Base-by-base conservation (phyloP, 2,888 invertebrate species). In the Leucophenga maculata region DNA sequence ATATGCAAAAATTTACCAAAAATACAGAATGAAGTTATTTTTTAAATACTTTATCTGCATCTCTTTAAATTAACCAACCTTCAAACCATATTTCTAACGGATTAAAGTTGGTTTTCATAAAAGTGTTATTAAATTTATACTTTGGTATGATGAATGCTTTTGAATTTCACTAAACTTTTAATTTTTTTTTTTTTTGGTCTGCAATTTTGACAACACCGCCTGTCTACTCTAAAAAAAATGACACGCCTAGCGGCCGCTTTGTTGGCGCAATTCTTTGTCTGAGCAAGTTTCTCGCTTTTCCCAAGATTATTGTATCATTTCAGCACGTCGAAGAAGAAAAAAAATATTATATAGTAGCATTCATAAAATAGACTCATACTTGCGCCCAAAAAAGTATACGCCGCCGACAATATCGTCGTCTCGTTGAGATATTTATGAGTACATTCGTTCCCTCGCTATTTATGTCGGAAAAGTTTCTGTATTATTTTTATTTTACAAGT, bases 391-490 rank as follows among this genome's bases (percentile, higher is more conserved):
- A 59, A 18, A 50, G 50, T 50, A 8, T 18, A n/a, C n/a, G 39
- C 39, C 8, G 39, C 39, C 60, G 18, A 18, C 60, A 60, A 14
- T 60, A 39, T 39, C 39, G 13, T 18, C 39, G 77, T n/a, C n/a
- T n/a, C n/a, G 32, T 16, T 39, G 77, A 81, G 80, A 83, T 81
- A 81, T 81, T 81, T 81, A 83, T 79, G 81, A 76, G 73, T 75
- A 72, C 73, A 20, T 57, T 59, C 64, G 59, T 18, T 57, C 62
- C n/a, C 69, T 71, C 13, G 71, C 69, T 65, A 69, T 68, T 69
- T 52, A 52, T 32, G 65, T 71, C 50, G 44, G 44, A 32, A 66
- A 66, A 31, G 31, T 65, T 54, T 50, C 13, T 31, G 14, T 31
- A 32, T 22, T 9, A 57, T 67, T 50, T 31, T n/a, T 44, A 46